Evolutionary conservation across 2,113 vertebrate species (phyloP).

Genomic region (Paramormyrops kingsleyae): DNA sequence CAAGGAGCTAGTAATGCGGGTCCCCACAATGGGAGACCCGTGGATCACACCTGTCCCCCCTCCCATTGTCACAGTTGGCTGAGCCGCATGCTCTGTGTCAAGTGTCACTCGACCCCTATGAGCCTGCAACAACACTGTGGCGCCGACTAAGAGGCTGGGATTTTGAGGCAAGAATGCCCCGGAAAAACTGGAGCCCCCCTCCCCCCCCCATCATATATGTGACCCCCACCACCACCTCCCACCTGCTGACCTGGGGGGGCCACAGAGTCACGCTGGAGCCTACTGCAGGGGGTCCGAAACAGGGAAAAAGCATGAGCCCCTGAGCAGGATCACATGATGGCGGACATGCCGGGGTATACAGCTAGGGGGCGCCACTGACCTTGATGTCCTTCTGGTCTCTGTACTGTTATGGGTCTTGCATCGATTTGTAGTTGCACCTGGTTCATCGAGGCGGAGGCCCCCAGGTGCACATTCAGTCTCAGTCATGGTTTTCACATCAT

Average conservation of each 20-base stretch:
- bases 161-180: neutral
- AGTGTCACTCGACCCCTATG: neutral
- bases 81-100: neutral
- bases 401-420: neutral
- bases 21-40: neutral
- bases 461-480: neutral
- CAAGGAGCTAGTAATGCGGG: neutral
- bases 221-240: neutral
- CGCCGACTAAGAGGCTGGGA: neutral
- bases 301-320: neutral
- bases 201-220: neutral
- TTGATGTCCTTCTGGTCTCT: neutral
- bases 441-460: neutral
- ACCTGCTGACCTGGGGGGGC: neutral
- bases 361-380: neutral
- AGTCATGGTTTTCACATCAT: neutral
- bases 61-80: neutral
- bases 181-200: neutral
- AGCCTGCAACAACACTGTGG: neutral
- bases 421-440: neutral
- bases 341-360: neutral
- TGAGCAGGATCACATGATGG: neutral
- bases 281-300: neutral
- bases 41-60: neutral
- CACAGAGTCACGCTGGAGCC: neutral